These are phyloP conservation scores for Liopterus haemorrhoidalis DNA, from an alignment of 2,888 invertebrate species.

Conservation along the genomic window DNA sequence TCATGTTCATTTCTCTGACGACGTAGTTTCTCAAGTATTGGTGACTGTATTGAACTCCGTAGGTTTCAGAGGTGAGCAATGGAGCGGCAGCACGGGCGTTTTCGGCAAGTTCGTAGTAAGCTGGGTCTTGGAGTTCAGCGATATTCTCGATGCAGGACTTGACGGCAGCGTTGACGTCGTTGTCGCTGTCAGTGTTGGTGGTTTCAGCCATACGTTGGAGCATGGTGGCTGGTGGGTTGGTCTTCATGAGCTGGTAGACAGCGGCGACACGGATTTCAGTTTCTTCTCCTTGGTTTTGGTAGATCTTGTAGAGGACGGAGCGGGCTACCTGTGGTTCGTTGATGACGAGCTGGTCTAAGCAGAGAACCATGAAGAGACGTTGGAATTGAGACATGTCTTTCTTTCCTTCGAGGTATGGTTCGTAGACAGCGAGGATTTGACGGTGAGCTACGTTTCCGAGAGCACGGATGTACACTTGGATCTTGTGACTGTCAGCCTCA, in stretches of 20 bases:
- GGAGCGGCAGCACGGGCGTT: constrained; percentile 45
- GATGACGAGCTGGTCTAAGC: constrained; percentile 50
- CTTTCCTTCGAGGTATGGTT: constrained; percentile 63
- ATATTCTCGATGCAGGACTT: constrained; percentile 56
- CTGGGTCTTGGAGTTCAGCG: constrained; percentile 47
- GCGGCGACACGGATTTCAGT: constrained; percentile 62
- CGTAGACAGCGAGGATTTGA: constrained; percentile 54
- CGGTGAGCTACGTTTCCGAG: constrained; percentile 62
- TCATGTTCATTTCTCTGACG: constrained; percentile 45
- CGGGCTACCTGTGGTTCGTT: constrained; percentile 51
- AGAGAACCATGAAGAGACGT: constrained; percentile 56
- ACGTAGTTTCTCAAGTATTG: constrained; percentile 45
- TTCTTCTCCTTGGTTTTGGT: constrained; percentile 59
- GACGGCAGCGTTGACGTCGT: constrained; percentile 61
- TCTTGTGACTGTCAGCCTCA: constrained; percentile 50
- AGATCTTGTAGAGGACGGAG: constrained; percentile 58
- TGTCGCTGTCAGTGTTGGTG: constrained; percentile 58
- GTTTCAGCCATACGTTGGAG: constrained; percentile 65
- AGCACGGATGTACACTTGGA: constrained; percentile 58
- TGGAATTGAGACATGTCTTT: constrained; percentile 54
- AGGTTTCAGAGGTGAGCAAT: constrained; percentile 41
- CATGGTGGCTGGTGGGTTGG: constrained; percentile 56
- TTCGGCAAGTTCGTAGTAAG: constrained; percentile 44
- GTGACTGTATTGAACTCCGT: constrained; percentile 50
- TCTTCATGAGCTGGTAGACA: constrained; percentile 54